These are phyloP conservation scores for Drosophila demipolita DNA, from an alignment of 2,888 invertebrate genomes.

Conservation along the genomic window DNA sequence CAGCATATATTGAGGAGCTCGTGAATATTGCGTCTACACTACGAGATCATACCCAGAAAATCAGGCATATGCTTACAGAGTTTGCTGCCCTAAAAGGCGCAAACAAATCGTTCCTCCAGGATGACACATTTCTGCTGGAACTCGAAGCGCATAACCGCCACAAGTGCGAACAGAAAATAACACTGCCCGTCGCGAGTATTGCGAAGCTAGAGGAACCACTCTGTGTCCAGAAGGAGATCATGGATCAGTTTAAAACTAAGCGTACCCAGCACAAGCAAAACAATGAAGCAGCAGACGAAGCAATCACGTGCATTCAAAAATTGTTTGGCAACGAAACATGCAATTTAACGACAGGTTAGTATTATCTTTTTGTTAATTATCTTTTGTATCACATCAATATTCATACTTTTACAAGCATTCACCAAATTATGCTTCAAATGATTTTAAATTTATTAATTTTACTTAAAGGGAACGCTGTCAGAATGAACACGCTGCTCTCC, in stretches of 20 bases:
- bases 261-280: slow-evolving; percentile 69
- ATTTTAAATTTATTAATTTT: neutral
- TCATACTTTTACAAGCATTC: neutral
- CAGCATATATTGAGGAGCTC: slow-evolving; percentile 73
- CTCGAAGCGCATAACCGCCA: slow-evolving; percentile 64
- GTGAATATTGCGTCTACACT: slow-evolving; percentile 55
- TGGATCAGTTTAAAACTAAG: slow-evolving; percentile 77
- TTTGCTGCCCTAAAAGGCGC: slow-evolving; percentile 59
- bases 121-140: slow-evolving; percentile 61
- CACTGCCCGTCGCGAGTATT: slow-evolving; percentile 41
- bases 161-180: slow-evolving; percentile 51
- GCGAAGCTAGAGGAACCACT: slow-evolving; percentile 60
- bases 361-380: neutral
- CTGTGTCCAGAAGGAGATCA: slow-evolving; percentile 63
- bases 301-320: slow-evolving; percentile 50
- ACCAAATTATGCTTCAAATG: neutral
- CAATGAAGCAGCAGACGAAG: slow-evolving; percentile 66
- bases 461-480: slow-evolving; percentile 36
- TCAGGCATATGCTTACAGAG: slow-evolving; percentile 46
- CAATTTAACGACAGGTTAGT: slow-evolving; percentile 23
- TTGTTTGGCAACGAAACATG: slow-evolving; percentile 35
- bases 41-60: slow-evolving; percentile 53
- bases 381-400: neutral
- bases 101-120: slow-evolving; percentile 41
- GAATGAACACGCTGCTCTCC: slow-evolving; percentile 64